Conservation (phyloP, 2,113 vertebrate genomes). For the Psittacula cyanocephala region DNA sequence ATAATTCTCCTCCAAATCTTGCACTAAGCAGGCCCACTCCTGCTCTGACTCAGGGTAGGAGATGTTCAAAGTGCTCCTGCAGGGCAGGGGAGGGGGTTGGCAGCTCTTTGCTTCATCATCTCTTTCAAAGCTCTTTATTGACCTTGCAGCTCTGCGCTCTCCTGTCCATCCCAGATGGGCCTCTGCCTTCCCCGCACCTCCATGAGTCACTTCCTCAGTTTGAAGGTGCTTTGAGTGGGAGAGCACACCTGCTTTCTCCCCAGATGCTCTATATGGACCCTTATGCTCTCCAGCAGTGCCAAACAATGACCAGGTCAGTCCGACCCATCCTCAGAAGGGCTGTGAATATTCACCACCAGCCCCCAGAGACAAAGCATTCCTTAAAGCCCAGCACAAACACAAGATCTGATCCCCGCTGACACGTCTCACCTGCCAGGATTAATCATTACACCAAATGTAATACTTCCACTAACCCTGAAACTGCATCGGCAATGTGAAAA, state of each 20-base stretch:
- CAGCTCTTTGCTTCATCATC: neutral
- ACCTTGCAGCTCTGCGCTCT: neutral
- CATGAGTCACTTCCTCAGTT: accelerated
- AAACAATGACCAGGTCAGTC: neutral
- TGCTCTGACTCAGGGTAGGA: neutral
- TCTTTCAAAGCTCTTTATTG: neutral
- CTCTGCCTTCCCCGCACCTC: neutral
- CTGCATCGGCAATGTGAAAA: neutral
- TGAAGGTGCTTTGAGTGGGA: neutral
- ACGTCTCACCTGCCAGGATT: neutral
- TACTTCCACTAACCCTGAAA: neutral
- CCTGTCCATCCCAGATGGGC: neutral
- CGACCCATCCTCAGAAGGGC: neutral
- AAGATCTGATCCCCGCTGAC: accelerated
- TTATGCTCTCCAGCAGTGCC: neutral
- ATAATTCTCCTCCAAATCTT: neutral
- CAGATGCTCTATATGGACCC: accelerated
- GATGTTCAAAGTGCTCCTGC: conserved; percentile 24
- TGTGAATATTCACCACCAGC: neutral
- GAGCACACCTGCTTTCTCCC: neutral
- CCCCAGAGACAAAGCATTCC: neutral
- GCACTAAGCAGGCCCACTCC: conserved; percentile 7
- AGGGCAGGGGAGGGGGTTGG: conserved; percentile 19
- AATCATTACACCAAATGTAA: neutral
- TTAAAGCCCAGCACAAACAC: neutral